Conservation (phyloP, 1,140 invertebrate species). For the Coenobita brevimanus region DNA sequence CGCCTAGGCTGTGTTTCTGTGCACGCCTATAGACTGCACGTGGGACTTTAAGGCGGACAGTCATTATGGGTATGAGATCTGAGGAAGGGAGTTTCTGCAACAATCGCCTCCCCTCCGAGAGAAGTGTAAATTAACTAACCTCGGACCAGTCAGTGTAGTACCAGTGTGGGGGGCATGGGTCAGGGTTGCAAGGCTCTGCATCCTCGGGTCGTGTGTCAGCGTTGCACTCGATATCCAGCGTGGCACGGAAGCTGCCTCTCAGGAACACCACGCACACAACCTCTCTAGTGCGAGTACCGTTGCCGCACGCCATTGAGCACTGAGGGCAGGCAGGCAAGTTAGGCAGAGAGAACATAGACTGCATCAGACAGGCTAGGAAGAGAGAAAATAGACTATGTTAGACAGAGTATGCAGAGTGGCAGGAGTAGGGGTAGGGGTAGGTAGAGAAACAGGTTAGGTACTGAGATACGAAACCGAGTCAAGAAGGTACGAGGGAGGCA, state of each 20-base stretch:
- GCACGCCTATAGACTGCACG: too few relatives aligned
- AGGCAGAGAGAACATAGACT: not conserved
- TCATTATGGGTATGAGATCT: too few relatives aligned
- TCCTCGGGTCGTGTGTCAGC: conserved; percentile 71
- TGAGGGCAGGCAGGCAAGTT: conserved; percentile 16
- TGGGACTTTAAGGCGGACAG: too few relatives aligned
- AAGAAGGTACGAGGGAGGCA: not conserved
- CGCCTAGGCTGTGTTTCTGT: too few relatives aligned
- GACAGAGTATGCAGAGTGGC: not conserved
- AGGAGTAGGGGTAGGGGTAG: not conserved
- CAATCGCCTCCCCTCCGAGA: too few relatives aligned
- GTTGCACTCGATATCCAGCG: conserved; percentile 57
- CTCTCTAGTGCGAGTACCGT: conserved; percentile 71
- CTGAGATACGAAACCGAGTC: not conserved
- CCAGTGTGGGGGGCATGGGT: conserved; percentile 75
- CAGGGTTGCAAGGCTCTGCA: conserved; percentile 78
- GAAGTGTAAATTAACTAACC: not conserved
- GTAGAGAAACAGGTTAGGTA: not conserved
- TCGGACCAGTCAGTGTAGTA: conserved; percentile 76
- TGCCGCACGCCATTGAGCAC: conserved; percentile 71
- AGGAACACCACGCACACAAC: conserved; percentile 77
- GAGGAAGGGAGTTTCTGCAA: too few relatives aligned
- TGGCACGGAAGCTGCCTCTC: conserved; percentile 78
- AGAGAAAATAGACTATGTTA: too few relatives aligned
- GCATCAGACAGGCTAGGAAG: not conserved